Evolutionary conservation across 2,113 vertebrate genomes (phyloP).

Genomic region (Hyperoodon ampullatus): DNA sequence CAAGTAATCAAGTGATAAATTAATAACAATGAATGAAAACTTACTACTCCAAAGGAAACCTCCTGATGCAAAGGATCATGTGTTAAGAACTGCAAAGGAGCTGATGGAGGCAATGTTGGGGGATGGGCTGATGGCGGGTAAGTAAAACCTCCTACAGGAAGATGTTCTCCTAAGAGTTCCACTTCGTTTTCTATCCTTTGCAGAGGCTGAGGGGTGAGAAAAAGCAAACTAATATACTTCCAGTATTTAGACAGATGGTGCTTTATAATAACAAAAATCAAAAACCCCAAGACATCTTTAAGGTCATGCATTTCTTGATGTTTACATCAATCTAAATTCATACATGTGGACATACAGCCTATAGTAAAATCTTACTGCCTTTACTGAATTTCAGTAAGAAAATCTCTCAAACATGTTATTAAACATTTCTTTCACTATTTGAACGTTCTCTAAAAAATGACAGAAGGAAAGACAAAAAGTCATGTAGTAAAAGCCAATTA

Average conservation of each 20-base stretch:
- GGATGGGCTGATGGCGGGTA: slow-evolving; percentile 94
- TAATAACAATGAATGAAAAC: slow-evolving; percentile 75
- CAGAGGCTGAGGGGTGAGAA: slow-evolving; percentile 88
- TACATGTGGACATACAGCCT: neutral
- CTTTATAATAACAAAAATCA: slow-evolving; percentile 10
- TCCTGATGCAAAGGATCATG: slow-evolving; percentile 97
- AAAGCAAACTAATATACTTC: neutral
- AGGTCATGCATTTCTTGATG: slow-evolving; percentile 12
- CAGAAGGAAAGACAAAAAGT: neutral
- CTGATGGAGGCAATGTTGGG: slow-evolving; percentile 92
- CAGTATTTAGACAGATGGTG: neutral
- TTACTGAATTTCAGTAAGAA: neutral
- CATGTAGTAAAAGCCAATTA: neutral
- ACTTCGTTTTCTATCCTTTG: slow-evolving; percentile 99
- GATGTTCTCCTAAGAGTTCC: slow-evolving; percentile 95
- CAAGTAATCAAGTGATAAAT: slow-evolving; percentile 49
- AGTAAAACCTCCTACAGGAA: slow-evolving; percentile 94
- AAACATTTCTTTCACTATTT: slow-evolving; percentile 35
- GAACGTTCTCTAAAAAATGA: slow-evolving; percentile 34
- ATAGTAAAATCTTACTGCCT: neutral
- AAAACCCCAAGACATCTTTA: neutral
- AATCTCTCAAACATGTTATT: slow-evolving; percentile 40
- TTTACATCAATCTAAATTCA: slow-evolving; percentile 51
- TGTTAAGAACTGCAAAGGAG: slow-evolving; percentile 95
- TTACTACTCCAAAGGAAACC: slow-evolving; percentile 95